A percentile compares a stretch with the other conserved stretches of the same genome.
Evolutionary conservation across 1,140 invertebrate genomes (phyloP).

Genomic region (Bombus affinis): DNA sequence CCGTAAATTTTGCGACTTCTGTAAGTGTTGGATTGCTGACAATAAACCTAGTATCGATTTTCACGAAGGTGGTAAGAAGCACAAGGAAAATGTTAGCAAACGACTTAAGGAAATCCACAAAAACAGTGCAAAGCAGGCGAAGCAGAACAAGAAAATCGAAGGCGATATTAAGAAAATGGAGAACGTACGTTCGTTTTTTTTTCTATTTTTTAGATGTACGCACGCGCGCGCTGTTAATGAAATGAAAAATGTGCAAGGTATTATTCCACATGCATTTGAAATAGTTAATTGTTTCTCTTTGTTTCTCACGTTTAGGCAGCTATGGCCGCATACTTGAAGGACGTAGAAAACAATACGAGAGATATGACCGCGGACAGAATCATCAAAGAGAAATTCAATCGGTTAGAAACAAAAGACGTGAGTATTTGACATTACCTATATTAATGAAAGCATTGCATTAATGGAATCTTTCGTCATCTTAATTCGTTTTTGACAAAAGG

Average conservation of each 20-base stretch:
- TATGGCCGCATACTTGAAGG: conserved; percentile 91
- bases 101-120: conserved; percentile 92
- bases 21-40: conserved; percentile 99
- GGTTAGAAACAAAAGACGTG: conserved; percentile 51
- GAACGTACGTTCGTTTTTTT: conserved; percentile 81
- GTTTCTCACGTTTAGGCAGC: conserved; percentile 84
- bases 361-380: conserved; percentile 87
- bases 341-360: conserved; percentile 87
- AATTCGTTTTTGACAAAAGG: not conserved
- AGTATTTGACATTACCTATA: not conserved
- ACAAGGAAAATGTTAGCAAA: conserved; percentile 96
- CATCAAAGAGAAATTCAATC: conserved; percentile 73
- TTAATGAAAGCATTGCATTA: not conserved
- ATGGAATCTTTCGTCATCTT: not conserved
- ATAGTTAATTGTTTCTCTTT: not conserved
- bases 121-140: conserved; percentile 90
- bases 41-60: conserved; percentile 98
- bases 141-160: conserved; percentile 90
- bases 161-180: conserved; percentile 94
- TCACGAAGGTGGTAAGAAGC: conserved; percentile 96
- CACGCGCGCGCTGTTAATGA: not conserved
- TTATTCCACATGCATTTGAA: not conserved
- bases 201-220: not conserved
- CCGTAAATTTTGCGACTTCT: conserved; percentile 98
- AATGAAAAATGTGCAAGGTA: not conserved